Evolutionary conservation across 1,140 invertebrate genomes (phyloP), one percentile per base, ranked within the genome.

Genomic region (Brachionus plicatilis): DNA sequence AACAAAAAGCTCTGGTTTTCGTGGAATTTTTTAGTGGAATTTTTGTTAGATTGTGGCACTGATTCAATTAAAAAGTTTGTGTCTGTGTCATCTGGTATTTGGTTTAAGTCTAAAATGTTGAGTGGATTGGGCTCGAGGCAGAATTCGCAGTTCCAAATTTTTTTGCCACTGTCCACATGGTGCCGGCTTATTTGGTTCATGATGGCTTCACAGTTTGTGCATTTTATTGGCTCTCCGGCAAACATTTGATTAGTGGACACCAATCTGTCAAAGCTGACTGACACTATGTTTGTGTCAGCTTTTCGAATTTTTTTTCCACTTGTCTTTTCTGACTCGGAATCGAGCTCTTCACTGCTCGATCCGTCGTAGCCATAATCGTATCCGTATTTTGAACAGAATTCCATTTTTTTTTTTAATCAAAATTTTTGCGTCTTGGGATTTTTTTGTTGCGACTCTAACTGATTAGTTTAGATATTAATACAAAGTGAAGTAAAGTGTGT

Each of bases 21-120:
- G 60, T 37, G 84, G 6, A 43, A 12, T 14, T 37, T 41, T 29
- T 72, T 33, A 1, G 20, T 68, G 1, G 60, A 79, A 11, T 41
- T 65, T 24, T 84, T 86, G 33, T 66, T 20, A 66, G 85, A 47
- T 20, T 83, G 27, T 87, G 65, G 12, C 41, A 85, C 12, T 86
- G 86, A 65, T 83, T 85, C 65, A 87, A 56, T 17, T 65, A 88
- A 86, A 85, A 86, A 89, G 85, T 88, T 88, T 82, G 87, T 85
- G 11, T 70, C 85, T 12, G 86, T 85, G 37, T 86, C 86, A 78
- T 85, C 86, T 4, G 88, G 87, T 12, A 88, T 85, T 85, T 88
- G 88, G 50, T 87, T 86, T 6, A 86, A 68, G 27, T 82, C 76
- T 2, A 11, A 3, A 17, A 41, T 33, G n/a, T 33, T 8, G 2